Evolutionary conservation across 2,888 invertebrate genomes (phyloP).

Genomic region (Ormyrus rosae): DNA sequence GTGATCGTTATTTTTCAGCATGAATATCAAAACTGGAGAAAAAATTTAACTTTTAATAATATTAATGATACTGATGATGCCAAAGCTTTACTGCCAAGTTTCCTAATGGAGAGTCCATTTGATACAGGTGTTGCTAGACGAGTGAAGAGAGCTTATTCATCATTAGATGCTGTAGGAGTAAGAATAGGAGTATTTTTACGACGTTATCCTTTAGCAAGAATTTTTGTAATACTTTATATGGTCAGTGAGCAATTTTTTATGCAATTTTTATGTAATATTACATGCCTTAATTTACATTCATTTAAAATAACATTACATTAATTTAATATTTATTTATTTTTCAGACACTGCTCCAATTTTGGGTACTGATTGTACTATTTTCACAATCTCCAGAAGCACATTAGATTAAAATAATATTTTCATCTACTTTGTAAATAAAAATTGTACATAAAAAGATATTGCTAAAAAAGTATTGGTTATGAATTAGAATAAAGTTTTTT

Average conservation of each 20-base stretch:
- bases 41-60: constrained; percentile 78
- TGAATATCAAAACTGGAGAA: constrained; percentile 79
- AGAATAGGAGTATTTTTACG: constrained; percentile 87
- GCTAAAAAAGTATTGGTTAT: constrained; percentile 6
- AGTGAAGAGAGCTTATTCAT: constrained; percentile 87
- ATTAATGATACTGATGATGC: constrained; percentile 84
- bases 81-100: constrained; percentile 83
- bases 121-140: constrained; percentile 85
- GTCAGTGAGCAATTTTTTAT: constrained; percentile 74
- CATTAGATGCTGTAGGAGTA: constrained; percentile 86
- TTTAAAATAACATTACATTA: constrained; percentile 6
- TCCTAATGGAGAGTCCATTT: constrained; percentile 85
- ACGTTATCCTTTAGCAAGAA: constrained; percentile 88
- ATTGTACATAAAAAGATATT: constrained; percentile 27
- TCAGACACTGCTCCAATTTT: constrained; percentile 72
- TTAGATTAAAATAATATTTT: constrained; percentile 57
- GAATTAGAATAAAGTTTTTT: neutral
- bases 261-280: constrained; percentile 13
- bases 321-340: constrained; percentile 25
- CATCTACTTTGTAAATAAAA: constrained; percentile 29
- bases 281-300: neutral
- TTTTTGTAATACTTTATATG: constrained; percentile 91
- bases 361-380: constrained; percentile 72
- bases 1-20: constrained; percentile 73
- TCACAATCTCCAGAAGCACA: constrained; percentile 73